Evolutionary conservation across 2,797 vertebrate genomes (phyloP).

Genomic region (Fundulus diaphanus): DNA sequence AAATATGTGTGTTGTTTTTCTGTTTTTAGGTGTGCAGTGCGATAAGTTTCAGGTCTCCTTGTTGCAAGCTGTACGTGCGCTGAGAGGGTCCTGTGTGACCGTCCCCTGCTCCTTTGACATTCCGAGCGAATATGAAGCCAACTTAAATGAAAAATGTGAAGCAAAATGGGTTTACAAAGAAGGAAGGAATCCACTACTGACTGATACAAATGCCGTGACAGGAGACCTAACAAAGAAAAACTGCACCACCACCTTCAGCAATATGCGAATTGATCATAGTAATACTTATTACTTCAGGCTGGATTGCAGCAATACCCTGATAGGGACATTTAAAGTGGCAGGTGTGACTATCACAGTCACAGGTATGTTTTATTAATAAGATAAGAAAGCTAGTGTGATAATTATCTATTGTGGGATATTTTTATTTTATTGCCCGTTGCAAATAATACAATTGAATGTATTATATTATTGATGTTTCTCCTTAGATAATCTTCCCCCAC

Average conservation of each 20-base stretch:
- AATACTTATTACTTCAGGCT: neutral
- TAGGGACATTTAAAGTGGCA: fast-evolving
- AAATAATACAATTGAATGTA: too few relatives aligned
- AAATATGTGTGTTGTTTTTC: too few relatives aligned
- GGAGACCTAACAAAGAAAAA: neutral
- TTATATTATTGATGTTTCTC: too few relatives aligned
- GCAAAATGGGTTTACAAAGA: fast-evolving
- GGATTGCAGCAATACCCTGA: fast-evolving
- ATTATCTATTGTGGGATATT: too few relatives aligned
- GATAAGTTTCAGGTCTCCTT: fast-evolving
- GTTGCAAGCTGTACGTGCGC: slow-evolving; percentile 11
- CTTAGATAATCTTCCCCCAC: too few relatives aligned
- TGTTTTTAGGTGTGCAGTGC: slow-evolving; percentile 38
- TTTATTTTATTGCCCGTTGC: too few relatives aligned
- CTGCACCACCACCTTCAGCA: slow-evolving; percentile 50
- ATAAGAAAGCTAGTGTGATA: too few relatives aligned
- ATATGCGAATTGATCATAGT: fast-evolving
- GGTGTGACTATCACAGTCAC: neutral
- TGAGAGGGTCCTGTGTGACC: slow-evolving; percentile 52
- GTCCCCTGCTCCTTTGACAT: slow-evolving; percentile 53
- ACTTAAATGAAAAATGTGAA: slow-evolving; percentile 4
- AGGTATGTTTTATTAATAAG: slow-evolving; percentile 42
- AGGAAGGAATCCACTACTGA: fast-evolving
- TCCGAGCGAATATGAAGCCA: fast-evolving
- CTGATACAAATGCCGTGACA: neutral